Percentiles rank a stretch among this genome's conserved stretches.
Conservation (phyloP, 2,888 invertebrate genomes). For the Orthosia incerta region DNA sequence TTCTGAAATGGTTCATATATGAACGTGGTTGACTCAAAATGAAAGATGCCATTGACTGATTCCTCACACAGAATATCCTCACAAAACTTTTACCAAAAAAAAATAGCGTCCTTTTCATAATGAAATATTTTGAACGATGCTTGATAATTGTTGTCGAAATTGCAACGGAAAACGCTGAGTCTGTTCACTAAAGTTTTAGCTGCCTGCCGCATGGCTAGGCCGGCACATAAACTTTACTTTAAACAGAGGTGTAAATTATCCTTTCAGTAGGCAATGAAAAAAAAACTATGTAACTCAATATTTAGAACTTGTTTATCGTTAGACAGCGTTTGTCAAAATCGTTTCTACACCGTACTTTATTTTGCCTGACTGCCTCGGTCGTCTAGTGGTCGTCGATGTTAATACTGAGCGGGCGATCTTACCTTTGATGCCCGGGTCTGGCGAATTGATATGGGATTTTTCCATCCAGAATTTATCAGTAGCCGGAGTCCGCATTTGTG, state of each 20-base stretch:
- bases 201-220: background rate
- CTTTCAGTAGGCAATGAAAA: background rate
- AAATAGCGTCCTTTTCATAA: background rate
- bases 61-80: too few species aligned
- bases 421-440: background rate
- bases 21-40: too few species aligned
- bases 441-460: too few species aligned
- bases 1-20: too few species aligned
- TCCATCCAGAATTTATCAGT: background rate
- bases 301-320: background rate
- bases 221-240: constrained; percentile 7
- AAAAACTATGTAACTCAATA: background rate
- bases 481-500: too few species aligned
- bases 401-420: too few species aligned
- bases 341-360: background rate
- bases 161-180: background rate
- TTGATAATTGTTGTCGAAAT: background rate
- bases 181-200: background rate
- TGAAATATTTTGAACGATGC: background rate
- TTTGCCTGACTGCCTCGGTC: too few species aligned
- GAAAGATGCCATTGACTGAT: too few species aligned
- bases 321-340: background rate
- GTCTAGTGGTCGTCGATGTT: too few species aligned
- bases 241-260: background rate
- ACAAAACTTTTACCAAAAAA: too few species aligned